phyloP scores from a whole-genome alignment of 2,113 vertebrate species.

The Dipodomys stephensi region DNA sequence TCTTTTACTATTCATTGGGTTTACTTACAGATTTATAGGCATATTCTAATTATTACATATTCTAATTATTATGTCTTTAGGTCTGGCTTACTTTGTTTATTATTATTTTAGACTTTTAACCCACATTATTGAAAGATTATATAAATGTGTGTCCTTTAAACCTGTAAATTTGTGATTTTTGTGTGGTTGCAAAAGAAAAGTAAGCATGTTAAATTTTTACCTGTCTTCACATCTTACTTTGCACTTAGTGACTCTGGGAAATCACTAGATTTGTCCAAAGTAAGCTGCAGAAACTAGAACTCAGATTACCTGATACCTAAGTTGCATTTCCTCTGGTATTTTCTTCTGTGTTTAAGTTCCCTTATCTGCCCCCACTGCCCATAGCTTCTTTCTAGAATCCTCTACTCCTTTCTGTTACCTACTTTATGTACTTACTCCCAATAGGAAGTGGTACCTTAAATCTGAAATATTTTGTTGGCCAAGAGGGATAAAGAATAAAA shows the following conservation, averaged over 20 bases:
- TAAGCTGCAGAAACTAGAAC: neutral
- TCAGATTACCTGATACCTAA: neutral
- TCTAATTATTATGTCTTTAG: too few species aligned
- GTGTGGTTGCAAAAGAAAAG: neutral
- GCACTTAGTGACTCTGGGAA: neutral
- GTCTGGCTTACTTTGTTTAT: neutral
- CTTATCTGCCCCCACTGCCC: neutral
- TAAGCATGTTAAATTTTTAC: neutral
- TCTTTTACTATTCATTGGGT: too few species aligned
- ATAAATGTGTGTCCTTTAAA: neutral
- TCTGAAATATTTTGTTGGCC: neutral
- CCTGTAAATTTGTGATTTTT: neutral
- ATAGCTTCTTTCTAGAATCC: neutral
- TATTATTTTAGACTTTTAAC: neutral
- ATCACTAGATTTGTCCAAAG: neutral
- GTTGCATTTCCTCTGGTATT: neutral
- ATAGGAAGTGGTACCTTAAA: neutral
- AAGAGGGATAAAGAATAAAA: neutral
- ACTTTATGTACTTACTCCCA: neutral
- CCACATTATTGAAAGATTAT: neutral
- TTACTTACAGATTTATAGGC: too few species aligned
- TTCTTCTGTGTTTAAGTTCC: neutral
- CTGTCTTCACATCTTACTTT: neutral
- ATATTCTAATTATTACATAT: too few species aligned
- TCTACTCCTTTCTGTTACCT: neutral